Conservation (phyloP, 2,113 vertebrate species). For the Xenopus tropicalis region UCB_Xtro_10.0 CM004446.2:65185001-65185500, state of each 20-base stretch:
- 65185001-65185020: slow-evolving; percentile 79
- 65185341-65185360: slow-evolving; percentile 26
- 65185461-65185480: neutral
- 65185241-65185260: slow-evolving; percentile 32
- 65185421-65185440: slow-evolving; percentile 44
- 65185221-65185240: neutral
- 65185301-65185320: slow-evolving; percentile 21
- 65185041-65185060: slow-evolving; percentile 78
- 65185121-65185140: slow-evolving; percentile 78
- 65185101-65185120: slow-evolving; percentile 82
- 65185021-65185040: slow-evolving; percentile 85
- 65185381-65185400: slow-evolving; percentile 29
- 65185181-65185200: slow-evolving; percentile 6
- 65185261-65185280: slow-evolving; percentile 3
- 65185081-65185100: slow-evolving; percentile 61
- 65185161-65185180: slow-evolving; percentile 16
- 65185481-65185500: too few relatives aligned
- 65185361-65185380: slow-evolving; percentile 16
- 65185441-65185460: slow-evolving; percentile 35
- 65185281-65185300: neutral
- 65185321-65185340: slow-evolving; percentile 20
- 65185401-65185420: slow-evolving; percentile 45
- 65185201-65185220: neutral
- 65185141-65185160: slow-evolving; percentile 47
- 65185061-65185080: slow-evolving; percentile 56